phyloP scores from a whole-genome alignment of 2,113 vertebrate genomes.

The Melierax canorus region DNA sequence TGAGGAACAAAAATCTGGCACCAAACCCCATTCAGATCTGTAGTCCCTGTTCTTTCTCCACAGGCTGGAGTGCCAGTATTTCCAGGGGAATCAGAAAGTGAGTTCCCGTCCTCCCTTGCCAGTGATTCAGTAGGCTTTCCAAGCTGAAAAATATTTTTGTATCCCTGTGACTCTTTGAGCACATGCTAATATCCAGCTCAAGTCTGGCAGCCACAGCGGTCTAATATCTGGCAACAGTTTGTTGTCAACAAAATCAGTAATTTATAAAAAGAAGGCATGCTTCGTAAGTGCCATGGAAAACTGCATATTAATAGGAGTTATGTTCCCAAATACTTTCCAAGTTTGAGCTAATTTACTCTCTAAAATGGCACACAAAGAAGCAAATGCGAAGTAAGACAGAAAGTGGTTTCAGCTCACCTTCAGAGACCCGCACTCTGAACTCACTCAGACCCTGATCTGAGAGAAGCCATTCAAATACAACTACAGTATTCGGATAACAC shows the following conservation, averaged over 20 bases:
- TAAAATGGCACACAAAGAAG: background rate
- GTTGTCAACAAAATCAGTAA: background rate
- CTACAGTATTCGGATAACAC: background rate
- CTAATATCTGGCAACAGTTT: background rate
- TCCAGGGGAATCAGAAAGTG: background rate
- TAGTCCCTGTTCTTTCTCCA: background rate
- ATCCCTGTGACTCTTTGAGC: background rate
- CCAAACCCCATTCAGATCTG: background rate
- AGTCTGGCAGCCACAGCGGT: background rate
- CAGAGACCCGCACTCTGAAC: background rate
- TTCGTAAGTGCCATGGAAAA: background rate
- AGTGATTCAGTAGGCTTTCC: background rate
- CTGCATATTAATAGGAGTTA: background rate
- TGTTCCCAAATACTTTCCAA: background rate
- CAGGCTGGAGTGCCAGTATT: background rate
- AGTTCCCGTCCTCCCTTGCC: background rate
- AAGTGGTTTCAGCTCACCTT: background rate
- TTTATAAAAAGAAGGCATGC: background rate
- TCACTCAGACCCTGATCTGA: background rate
- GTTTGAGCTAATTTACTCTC: background rate
- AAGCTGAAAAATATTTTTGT: background rate
- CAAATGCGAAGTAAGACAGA: background rate
- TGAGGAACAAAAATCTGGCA: background rate
- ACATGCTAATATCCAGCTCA: background rate
- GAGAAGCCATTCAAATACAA: background rate